Conservation (phyloP, 2,797 vertebrate genomes). For the Malurus leucopterus region DNA sequence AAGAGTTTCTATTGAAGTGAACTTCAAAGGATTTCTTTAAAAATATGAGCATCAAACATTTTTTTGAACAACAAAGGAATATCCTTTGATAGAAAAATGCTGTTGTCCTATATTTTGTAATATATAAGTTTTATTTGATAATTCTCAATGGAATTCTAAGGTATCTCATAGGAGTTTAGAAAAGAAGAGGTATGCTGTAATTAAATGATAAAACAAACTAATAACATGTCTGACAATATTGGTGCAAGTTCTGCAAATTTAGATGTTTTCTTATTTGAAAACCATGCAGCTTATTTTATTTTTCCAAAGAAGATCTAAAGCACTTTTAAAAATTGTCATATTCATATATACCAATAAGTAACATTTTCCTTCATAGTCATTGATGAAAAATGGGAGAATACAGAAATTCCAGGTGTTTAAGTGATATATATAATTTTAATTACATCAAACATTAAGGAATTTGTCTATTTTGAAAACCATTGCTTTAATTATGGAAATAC, state of each 20-base stretch:
- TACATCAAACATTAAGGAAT: neutral
- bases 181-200: neutral
- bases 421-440: neutral
- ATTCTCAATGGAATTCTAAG: constrained; percentile 36
- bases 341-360: neutral
- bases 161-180: neutral
- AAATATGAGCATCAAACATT: constrained; percentile 54
- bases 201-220: constrained; percentile 45
- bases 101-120: constrained; percentile 50
- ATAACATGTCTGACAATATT: neutral
- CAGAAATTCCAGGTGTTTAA: neutral
- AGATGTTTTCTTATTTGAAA: neutral
- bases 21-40: constrained; percentile 56
- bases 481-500: neutral
- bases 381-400: neutral
- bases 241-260: neutral
- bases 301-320: neutral
- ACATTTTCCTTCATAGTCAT: neutral
- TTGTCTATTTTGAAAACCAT: neutral
- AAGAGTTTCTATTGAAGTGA: constrained; percentile 56
- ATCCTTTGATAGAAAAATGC: constrained; percentile 15
- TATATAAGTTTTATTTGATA: constrained; percentile 31
- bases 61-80: constrained; percentile 57
- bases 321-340: neutral
- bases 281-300: neutral